Percentiles rank a stretch among this genome's conserved stretches.
These are phyloP conservation scores for Hypsibius dujardini DNA, from an alignment of 1,140 invertebrate species.

Conservation along the genomic window DNA sequence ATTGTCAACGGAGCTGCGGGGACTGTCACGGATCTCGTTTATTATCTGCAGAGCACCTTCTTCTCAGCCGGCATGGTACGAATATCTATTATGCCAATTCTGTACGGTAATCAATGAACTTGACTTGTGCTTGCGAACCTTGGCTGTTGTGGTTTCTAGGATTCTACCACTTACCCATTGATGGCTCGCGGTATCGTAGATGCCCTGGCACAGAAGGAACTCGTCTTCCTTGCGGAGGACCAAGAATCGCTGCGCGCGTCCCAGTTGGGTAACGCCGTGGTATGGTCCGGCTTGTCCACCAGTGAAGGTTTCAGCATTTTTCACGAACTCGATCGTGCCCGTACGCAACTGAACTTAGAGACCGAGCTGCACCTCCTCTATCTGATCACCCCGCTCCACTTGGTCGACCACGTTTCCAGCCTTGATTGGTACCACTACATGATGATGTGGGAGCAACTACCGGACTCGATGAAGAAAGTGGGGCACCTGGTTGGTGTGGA, in stretches of 20 bases:
- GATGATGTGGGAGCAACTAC: constrained; percentile 60
- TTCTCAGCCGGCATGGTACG: constrained; percentile 29
- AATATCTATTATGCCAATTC: constrained; percentile 17
- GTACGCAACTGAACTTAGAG: constrained; percentile 73
- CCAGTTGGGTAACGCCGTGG: constrained; percentile 67
- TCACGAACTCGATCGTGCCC: constrained; percentile 67
- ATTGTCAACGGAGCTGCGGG: constrained; percentile 67
- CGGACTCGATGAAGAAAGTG: constrained; percentile 59
- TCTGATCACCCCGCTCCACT: constrained; percentile 27
- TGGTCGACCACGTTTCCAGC: constrained; percentile 23
- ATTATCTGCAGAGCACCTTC: constrained; percentile 65
- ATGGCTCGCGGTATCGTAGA: neutral
- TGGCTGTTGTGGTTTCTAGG: constrained; percentile 22
- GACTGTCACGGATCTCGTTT: constrained; percentile 48
- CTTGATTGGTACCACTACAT: constrained; percentile 76
- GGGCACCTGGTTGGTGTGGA: constrained; percentile 74
- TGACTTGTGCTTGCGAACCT: neutral
- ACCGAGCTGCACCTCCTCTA: constrained; percentile 88
- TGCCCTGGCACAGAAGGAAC: constrained; percentile 24
- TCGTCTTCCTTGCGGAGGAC: constrained; percentile 25
- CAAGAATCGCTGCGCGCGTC: constrained; percentile 49
- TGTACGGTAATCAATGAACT: too few species aligned
- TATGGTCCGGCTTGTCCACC: constrained; percentile 79
- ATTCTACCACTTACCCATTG: neutral
- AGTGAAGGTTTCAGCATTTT: constrained; percentile 72